A percentile compares a stretch with the other conserved stretches of the same genome.
Evolutionary conservation across 2,797 vertebrate species (phyloP).

Genomic region (Parotocinclus haroldoi): DNA sequence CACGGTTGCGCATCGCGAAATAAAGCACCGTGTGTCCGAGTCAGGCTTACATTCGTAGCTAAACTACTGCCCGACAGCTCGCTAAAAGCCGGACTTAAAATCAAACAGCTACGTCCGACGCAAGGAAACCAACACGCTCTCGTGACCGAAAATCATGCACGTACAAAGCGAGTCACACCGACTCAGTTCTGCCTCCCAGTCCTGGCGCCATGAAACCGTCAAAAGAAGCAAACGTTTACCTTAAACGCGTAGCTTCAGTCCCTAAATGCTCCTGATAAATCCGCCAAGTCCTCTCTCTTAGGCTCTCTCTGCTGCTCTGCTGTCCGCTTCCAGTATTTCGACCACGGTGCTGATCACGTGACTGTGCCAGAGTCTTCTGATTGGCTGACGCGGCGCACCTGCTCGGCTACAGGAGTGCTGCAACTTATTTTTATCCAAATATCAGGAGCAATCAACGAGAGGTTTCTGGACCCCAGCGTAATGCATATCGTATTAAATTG

Average conservation of each 20-base stretch:
- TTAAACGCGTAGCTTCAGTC: constrained; percentile 31
- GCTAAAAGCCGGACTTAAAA: not conserved
- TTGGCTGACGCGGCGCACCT: constrained; percentile 61
- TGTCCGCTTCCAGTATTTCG: constrained; percentile 60
- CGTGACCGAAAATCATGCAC: not conserved
- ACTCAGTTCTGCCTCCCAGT: not conserved
- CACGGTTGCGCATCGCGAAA: too few relatives aligned
- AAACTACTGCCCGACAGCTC: not conserved
- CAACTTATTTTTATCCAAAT: not conserved
- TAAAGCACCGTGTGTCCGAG: too few relatives aligned
- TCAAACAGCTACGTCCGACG: constrained; percentile 29
- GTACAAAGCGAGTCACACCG: not conserved
- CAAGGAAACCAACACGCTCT: constrained; percentile 25
- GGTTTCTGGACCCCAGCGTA: too few relatives aligned
- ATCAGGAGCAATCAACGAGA: too few relatives aligned
- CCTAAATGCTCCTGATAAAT: constrained; percentile 30
- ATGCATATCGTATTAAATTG: too few relatives aligned
- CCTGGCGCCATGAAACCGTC: constrained; percentile 18
- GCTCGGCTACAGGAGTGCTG: constrained; percentile 11
- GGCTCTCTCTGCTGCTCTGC: constrained; percentile 18
- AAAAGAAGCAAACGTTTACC: constrained; percentile 41
- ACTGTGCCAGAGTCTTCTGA: constrained; percentile 58
- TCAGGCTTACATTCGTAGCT: too few relatives aligned
- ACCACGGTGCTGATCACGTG: constrained; percentile 70
- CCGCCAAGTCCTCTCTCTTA: constrained; percentile 39